Evolutionary conservation across 2,797 vertebrate species (phyloP).

Genomic region (Pseudochromis fuscus): DNA sequence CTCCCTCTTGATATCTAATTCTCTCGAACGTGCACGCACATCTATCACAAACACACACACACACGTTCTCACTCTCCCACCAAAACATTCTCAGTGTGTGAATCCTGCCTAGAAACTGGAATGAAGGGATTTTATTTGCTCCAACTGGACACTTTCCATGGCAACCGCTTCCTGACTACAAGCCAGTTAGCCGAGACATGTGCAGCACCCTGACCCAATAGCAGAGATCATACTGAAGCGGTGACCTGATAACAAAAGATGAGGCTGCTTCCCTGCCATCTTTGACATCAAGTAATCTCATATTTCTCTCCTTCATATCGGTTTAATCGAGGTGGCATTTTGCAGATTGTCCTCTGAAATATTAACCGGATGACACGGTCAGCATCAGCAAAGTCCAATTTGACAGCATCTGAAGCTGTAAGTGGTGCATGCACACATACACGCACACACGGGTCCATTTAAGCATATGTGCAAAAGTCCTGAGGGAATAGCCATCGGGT

Average conservation of each 20-base stretch:
- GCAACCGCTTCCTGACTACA: constrained; percentile 72
- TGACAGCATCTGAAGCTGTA: too few species aligned
- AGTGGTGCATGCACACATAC: neutral
- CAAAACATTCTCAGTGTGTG: constrained; percentile 68
- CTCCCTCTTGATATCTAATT: constrained; percentile 68
- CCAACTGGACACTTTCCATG: constrained; percentile 76
- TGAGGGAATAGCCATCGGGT: constrained; percentile 35
- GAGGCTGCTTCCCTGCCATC: constrained; percentile 36
- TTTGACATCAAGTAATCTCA: constrained; percentile 11
- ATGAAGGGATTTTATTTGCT: constrained; percentile 70
- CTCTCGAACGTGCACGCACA: constrained; percentile 43
- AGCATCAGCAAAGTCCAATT: constrained; percentile 11
- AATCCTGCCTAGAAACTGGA: constrained; percentile 84
- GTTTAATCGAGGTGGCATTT: constrained; percentile 38
- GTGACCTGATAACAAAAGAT: constrained; percentile 76
- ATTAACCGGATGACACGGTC: neutral
- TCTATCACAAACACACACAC: constrained; percentile 22
- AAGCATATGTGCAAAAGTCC: constrained; percentile 36
- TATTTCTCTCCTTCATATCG: constrained; percentile 8
- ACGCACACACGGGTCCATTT: neutral
- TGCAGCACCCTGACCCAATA: constrained; percentile 79
- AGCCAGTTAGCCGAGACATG: constrained; percentile 74
- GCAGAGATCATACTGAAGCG: constrained; percentile 61
- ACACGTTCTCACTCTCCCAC: constrained; percentile 40
- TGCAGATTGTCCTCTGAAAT: neutral